Percentiles rank a stretch among this genome's conserved stretches.
Evolutionary conservation across 2,797 vertebrate genomes (phyloP).

Genomic region (Pteropus rufus): DNA sequence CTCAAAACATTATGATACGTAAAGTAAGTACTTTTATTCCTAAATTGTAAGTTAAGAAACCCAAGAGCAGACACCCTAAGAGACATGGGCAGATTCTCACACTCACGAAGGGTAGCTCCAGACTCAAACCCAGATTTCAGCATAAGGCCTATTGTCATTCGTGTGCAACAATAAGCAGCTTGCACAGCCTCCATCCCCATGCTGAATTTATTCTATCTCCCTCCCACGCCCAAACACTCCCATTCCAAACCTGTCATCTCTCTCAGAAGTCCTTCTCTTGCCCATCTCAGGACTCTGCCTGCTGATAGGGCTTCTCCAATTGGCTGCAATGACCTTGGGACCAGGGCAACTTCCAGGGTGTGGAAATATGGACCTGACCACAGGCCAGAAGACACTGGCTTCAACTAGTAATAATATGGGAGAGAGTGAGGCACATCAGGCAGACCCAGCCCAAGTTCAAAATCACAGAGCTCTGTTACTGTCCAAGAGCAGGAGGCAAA

Average conservation of each 20-base stretch:
- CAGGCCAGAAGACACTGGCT: neutral
- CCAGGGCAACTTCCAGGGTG: neutral
- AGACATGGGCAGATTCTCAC: neutral
- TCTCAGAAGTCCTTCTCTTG: neutral
- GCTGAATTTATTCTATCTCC: neutral
- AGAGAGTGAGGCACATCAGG: too few relatives aligned
- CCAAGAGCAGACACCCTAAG: neutral
- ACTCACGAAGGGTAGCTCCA: neutral
- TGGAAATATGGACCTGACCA: neutral
- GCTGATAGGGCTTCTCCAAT: neutral
- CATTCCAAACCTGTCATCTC: neutral
- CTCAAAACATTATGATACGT: neutral
- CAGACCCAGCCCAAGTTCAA: neutral
- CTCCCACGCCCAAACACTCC: neutral
- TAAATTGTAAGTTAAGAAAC: neutral
- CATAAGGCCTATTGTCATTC: neutral
- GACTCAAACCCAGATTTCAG: neutral
- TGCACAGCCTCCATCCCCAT: neutral
- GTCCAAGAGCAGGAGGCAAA: neutral
- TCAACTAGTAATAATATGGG: too few relatives aligned
- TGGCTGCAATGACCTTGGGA: neutral
- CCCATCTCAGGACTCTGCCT: neutral
- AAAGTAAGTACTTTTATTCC: neutral
- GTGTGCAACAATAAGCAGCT: neutral
- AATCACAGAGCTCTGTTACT: neutral